A percentile compares a stretch with the other conserved stretches of the same genome.
These are phyloP conservation scores for Drosophila melanica DNA, from an alignment of 1,140 invertebrate species.

Conservation along the genomic window DNA sequence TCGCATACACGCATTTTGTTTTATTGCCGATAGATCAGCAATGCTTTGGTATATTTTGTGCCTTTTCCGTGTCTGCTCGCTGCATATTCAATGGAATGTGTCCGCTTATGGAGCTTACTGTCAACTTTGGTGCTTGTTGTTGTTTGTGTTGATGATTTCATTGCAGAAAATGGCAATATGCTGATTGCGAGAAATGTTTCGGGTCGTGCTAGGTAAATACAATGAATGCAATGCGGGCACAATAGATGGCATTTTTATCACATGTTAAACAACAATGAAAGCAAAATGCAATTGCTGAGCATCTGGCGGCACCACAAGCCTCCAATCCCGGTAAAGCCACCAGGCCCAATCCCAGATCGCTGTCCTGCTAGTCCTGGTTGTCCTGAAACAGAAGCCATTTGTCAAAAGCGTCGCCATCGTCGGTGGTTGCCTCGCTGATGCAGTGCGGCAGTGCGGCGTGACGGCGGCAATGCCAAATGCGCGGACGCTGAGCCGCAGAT, in stretches of 20 bases:
- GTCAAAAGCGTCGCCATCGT: constrained; percentile 70
- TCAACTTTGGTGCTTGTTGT: constrained; percentile 6
- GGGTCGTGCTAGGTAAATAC: constrained; percentile 65
- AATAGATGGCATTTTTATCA: constrained; percentile 79
- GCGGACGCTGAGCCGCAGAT: constrained; percentile 78
- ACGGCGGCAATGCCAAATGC: constrained; percentile 60
- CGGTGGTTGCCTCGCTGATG: constrained; percentile 16
- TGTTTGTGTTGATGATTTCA: constrained; percentile 27
- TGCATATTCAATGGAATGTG: constrained; percentile 7
- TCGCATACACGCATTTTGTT: neutral
- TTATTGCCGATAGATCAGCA: too few species aligned
- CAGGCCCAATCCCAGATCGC: constrained; percentile 63
- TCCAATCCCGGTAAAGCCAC: constrained; percentile 49
- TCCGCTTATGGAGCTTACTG: constrained; percentile 31
- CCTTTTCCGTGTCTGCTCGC: too few species aligned
- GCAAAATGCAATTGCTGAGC: constrained; percentile 50
- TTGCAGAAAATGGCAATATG: constrained; percentile 41
- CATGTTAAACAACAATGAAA: constrained; percentile 65
- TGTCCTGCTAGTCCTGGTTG: constrained; percentile 61
- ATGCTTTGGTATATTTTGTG: too few species aligned
- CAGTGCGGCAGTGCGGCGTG: constrained; percentile 4
- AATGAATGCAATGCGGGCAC: constrained; percentile 49
- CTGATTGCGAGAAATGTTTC: neutral
- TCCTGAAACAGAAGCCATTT: constrained; percentile 73
- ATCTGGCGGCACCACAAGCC: constrained; percentile 50